Percentiles rank a stretch among this genome's conserved stretches.
Conservation (phyloP, 2,888 invertebrate genomes). For the Blastobasis lacticolella region DNA sequence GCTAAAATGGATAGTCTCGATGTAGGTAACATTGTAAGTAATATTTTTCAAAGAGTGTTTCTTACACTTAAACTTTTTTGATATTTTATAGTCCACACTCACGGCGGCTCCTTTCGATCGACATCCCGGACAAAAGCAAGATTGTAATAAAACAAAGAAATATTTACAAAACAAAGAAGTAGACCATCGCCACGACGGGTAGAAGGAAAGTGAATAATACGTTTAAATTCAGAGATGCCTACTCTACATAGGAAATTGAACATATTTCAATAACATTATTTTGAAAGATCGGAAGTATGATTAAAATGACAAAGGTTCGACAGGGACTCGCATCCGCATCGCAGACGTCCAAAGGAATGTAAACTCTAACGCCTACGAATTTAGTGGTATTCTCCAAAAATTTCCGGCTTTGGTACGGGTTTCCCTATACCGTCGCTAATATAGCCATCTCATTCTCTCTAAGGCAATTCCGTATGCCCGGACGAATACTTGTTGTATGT, state of each 20-base stretch:
- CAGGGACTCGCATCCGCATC: constrained; percentile 44
- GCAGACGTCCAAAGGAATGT: constrained; percentile 35
- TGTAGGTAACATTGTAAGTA: too few relatives aligned
- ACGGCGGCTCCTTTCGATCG: too few relatives aligned
- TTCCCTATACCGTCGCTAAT: constrained; percentile 49
- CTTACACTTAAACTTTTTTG: too few relatives aligned
- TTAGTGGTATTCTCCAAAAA: constrained; percentile 23
- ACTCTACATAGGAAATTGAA: constrained; percentile 54
- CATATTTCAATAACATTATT: constrained; percentile 73
- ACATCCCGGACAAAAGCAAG: too few relatives aligned
- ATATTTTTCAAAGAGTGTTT: too few relatives aligned
- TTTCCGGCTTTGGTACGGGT: constrained; percentile 18
- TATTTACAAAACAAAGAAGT: too few relatives aligned
- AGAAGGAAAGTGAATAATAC: too few relatives aligned
- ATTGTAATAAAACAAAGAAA: too few relatives aligned
- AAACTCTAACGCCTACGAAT: constrained; percentile 34
- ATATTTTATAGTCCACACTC: too few relatives aligned
- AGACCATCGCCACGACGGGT: too few relatives aligned
- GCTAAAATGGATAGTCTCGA: too few relatives aligned
- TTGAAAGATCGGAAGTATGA: constrained; percentile 70
- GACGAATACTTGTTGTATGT: constrained; percentile 30
- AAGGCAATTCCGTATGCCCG: constrained; percentile 33
- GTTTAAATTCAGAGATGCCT: too few relatives aligned
- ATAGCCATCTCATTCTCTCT: constrained; percentile 36
- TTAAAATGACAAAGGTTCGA: constrained; percentile 74